Conservation (phyloP, 2,113 vertebrate species). For the Uropsilus gracilis region DNA sequence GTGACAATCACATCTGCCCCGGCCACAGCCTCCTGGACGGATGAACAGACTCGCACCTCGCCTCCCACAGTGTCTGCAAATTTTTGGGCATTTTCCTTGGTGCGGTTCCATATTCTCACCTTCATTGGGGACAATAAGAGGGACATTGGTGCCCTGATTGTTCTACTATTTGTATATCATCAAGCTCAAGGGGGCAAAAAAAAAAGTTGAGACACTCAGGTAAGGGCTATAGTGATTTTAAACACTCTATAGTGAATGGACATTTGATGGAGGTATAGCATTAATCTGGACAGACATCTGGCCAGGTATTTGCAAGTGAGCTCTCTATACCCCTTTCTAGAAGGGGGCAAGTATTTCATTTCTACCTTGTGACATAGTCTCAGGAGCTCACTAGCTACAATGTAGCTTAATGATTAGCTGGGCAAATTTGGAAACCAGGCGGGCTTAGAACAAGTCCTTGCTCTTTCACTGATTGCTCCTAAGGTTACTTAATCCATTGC, state of each 20-base stretch:
- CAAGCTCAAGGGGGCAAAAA: not conserved
- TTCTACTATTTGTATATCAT: not conserved
- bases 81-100: constrained; percentile 82
- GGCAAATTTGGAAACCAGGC: not conserved
- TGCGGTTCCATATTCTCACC: constrained; percentile 94
- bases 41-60: constrained; percentile 86
- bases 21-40: constrained; percentile 90
- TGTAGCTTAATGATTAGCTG: not conserved
- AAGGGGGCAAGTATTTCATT: not conserved
- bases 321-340: not conserved
- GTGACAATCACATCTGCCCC: constrained; percentile 96
- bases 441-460: not conserved
- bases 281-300: not conserved
- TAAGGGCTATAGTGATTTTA: not conserved
- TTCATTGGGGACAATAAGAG: constrained; percentile 67
- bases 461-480: not conserved
- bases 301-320: not conserved
- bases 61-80: constrained; percentile 85
- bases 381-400: not conserved
- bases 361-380: not conserved
- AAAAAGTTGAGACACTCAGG: not conserved
- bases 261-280: not conserved
- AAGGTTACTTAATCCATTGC: not conserved
- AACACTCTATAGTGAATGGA: not conserved
- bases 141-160: not conserved